These are phyloP conservation scores for Helarctos malayanus DNA, from an alignment of 2,797 vertebrate species.

Conservation along the genomic window DNA sequence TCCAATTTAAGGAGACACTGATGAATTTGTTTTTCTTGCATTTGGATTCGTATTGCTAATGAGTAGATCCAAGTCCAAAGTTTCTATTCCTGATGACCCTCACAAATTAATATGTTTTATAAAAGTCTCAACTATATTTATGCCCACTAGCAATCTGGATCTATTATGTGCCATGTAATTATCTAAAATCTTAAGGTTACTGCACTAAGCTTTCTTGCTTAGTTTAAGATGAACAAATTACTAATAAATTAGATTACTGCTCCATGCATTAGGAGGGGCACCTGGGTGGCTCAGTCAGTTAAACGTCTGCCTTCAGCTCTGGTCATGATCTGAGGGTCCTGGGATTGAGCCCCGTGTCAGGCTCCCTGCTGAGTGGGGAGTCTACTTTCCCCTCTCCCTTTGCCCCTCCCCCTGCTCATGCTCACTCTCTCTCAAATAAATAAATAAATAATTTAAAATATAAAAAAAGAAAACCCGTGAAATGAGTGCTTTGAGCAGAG, in stretches of 20 bases:
- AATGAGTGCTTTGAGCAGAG: neutral
- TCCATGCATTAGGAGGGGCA: neutral
- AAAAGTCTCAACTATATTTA: slow-evolving; percentile 29
- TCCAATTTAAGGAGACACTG: neutral
- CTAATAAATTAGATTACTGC: neutral
- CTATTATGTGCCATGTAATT: neutral
- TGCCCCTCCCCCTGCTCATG: neutral
- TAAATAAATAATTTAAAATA: neutral
- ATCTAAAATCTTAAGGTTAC: slow-evolving; percentile 3
- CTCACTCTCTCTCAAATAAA: neutral
- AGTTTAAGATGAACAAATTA: slow-evolving; percentile 35
- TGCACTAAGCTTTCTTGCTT: neutral
- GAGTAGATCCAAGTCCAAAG: neutral
- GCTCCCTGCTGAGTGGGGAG: too few relatives aligned
- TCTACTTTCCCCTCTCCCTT: neutral
- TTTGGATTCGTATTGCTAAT: neutral
- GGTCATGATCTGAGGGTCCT: neutral
- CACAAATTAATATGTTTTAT: neutral
- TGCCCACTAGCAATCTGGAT: neutral
- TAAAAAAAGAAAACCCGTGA: neutral
- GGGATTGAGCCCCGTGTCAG: too few relatives aligned
- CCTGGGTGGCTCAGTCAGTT: neutral
- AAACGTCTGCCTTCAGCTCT: neutral
- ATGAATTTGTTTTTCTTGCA: neutral
- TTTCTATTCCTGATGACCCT: neutral